Conservation (phyloP, 2,113 vertebrate genomes). For the Apeltes quadracus region DNA sequence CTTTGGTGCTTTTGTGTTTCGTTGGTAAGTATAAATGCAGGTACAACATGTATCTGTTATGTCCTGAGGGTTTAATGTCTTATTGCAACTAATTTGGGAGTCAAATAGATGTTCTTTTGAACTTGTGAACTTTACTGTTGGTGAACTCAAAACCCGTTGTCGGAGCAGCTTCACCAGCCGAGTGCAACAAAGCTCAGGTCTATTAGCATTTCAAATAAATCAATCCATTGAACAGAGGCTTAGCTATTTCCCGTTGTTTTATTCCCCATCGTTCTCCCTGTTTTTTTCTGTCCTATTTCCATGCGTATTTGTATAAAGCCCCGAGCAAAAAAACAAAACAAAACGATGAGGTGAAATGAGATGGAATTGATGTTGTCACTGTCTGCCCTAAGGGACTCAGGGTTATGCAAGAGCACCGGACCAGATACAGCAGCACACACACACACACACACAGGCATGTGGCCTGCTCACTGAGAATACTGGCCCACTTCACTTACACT, state of each 20-base stretch:
- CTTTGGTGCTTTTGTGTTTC: constrained; percentile 61
- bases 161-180: not conserved
- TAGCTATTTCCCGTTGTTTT: not conserved
- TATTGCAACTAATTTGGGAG: not conserved
- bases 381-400: constrained; percentile 41
- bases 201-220: constrained; percentile 19
- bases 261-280: not conserved
- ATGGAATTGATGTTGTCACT: constrained; percentile 69
- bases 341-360: not conserved
- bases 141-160: constrained; percentile 36
- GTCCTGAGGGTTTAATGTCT: not conserved
- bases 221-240: constrained; percentile 25
- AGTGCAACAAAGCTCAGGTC: not conserved
- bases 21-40: constrained; percentile 72
- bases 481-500: constrained; percentile 10
- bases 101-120: too few species aligned
- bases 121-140: constrained; percentile 12
- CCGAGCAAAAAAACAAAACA: constrained; percentile 22
- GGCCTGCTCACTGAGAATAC: not conserved
- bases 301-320: constrained; percentile 25
- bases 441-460: constrained; percentile 51
- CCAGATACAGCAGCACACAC: constrained; percentile 37
- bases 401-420: constrained; percentile 66
- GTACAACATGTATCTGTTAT: not conserved
- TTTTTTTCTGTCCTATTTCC: constrained; percentile 1